These are phyloP conservation scores for Microcebus griseorufus DNA, from an alignment of 2,113 vertebrate species.

Conservation along the genomic window DNA sequence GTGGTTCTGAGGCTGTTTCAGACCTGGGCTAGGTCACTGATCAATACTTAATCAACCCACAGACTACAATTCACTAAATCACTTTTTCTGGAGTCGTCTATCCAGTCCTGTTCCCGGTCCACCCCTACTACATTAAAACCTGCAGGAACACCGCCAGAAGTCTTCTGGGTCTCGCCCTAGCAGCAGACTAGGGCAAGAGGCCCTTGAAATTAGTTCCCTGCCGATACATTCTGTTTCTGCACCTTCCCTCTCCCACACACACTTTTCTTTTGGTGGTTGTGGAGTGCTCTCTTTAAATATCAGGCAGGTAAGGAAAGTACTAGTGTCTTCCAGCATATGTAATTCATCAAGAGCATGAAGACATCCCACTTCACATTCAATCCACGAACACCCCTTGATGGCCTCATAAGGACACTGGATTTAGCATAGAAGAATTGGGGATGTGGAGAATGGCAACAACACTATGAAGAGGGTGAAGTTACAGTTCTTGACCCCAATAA, in stretches of 20 bases:
- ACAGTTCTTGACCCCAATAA: not conserved
- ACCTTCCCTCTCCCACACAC: not conserved
- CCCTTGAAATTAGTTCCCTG: not conserved
- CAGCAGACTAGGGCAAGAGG: not conserved
- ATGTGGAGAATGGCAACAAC: not conserved
- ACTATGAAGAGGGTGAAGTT: not conserved
- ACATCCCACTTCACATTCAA: not conserved
- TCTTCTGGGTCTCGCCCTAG: not conserved
- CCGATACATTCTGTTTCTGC: not conserved
- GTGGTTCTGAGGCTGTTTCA: not conserved
- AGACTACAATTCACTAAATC: conserved; percentile 18
- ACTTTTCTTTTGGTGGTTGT: not conserved
- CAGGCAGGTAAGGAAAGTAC: not conserved
- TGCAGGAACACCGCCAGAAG: not conserved
- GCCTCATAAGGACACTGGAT: not conserved
- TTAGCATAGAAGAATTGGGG: not conserved
- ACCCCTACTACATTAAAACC: not conserved
- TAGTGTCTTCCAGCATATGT: not conserved
- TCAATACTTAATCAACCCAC: conserved; percentile 62
- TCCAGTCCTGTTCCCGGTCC: not conserved
- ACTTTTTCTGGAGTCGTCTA: not conserved
- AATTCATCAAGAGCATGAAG: not conserved
- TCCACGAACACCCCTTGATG: not conserved
- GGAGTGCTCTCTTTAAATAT: not conserved
- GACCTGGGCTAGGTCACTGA: conserved; percentile 25